These are phyloP conservation scores for Ganaspis brasiliensis DNA, from an alignment of 2,888 invertebrate species.

Conservation along the genomic window DNA sequence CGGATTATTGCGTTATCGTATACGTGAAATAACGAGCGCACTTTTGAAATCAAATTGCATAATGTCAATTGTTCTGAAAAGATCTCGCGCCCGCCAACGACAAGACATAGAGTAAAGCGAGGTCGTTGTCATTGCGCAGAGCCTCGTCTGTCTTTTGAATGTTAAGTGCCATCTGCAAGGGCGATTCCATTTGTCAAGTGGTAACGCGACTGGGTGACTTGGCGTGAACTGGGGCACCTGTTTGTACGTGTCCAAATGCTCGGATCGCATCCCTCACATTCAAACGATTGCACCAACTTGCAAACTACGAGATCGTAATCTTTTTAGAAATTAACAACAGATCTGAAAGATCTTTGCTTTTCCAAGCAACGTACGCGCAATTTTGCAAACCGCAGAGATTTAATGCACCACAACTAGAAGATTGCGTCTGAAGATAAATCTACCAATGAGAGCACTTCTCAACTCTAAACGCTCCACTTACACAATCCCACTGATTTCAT, in stretches of 20 bases:
- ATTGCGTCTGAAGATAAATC: slow-evolving; percentile 13
- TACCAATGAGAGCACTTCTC: slow-evolving; percentile 21
- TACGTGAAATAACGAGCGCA: slow-evolving; percentile 62
- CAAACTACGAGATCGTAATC: slow-evolving; percentile 19
- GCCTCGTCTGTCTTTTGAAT: slow-evolving; percentile 66
- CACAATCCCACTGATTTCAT: slow-evolving; percentile 27
- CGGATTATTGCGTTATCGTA: slow-evolving; percentile 19
- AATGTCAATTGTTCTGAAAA: slow-evolving; percentile 74
- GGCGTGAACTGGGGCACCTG: slow-evolving; percentile 71
- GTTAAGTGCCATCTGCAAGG: slow-evolving; percentile 70
- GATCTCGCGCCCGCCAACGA: slow-evolving; percentile 66
- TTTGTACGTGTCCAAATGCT: slow-evolving; percentile 25
- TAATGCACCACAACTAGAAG: slow-evolving; percentile 36
- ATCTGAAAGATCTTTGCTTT: slow-evolving; percentile 12
- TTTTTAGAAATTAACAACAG: slow-evolving; percentile 40
- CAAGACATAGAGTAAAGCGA: slow-evolving; percentile 50
- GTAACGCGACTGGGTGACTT: slow-evolving; percentile 53
- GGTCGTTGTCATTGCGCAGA: slow-evolving; percentile 59
- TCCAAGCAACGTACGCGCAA: slow-evolving; percentile 32
- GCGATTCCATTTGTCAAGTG: slow-evolving; percentile 60
- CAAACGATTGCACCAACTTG: neutral
- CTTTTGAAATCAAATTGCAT: slow-evolving; percentile 69
- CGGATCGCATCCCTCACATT: slow-evolving; percentile 7
- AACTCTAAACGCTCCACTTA: slow-evolving; percentile 29
- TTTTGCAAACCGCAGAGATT: slow-evolving; percentile 30